Evolutionary conservation across 1,140 invertebrate genomes (phyloP).

Genomic region (Ostrea edulis): DNA sequence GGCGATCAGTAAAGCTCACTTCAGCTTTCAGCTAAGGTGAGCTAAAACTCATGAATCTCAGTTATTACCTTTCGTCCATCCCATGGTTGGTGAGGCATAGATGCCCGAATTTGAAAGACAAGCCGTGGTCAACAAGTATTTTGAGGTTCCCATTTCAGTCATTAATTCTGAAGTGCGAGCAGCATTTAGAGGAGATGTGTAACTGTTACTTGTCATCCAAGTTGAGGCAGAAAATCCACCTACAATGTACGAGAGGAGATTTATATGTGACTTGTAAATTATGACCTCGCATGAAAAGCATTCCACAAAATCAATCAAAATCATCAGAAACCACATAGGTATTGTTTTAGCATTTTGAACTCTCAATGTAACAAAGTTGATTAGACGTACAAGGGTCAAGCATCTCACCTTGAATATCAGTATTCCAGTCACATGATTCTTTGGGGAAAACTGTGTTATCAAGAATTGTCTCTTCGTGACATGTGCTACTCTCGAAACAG

Average conservation of each 20-base stretch:
- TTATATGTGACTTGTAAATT: background rate
- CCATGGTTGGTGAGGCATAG: background rate
- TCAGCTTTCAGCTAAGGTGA: too few species aligned
- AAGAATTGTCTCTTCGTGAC: constrained; percentile 41
- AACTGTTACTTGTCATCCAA: constrained; percentile 24
- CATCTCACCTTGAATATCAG: background rate
- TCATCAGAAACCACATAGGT: background rate
- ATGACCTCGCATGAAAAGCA: background rate
- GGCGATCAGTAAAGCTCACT: too few species aligned
- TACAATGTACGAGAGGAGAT: background rate
- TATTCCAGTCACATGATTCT: constrained; percentile 49
- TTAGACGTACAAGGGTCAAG: background rate
- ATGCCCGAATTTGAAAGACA: background rate
- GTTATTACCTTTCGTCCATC: constrained; percentile 31
- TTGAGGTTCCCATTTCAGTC: background rate
- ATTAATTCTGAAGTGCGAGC: constrained; percentile 1
- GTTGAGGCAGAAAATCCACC: constrained; percentile 22
- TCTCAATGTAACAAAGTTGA: background rate
- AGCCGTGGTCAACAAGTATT: background rate
- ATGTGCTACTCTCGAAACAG: constrained; percentile 43
- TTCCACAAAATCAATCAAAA: background rate
- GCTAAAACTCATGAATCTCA: background rate
- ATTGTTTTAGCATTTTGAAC: too few species aligned
- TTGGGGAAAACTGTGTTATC: constrained; percentile 41
- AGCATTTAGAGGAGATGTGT: constrained; percentile 18